phyloP scores from a whole-genome alignment of 2,797 vertebrate species.

The Lepidocolaptes lacrymiger region DNA sequence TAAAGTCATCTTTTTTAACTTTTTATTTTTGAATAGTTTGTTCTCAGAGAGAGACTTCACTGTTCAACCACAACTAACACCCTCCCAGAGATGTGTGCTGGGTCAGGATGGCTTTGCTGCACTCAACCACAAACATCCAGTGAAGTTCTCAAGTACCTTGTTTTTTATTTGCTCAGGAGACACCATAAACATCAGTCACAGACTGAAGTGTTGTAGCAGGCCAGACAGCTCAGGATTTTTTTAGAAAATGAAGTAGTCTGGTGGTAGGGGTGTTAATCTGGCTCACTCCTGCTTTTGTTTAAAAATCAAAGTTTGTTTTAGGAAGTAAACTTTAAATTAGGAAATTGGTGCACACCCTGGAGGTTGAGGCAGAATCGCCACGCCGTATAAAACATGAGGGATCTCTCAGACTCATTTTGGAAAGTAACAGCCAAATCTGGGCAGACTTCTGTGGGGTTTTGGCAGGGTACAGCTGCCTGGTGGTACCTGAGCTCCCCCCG shows the following conservation, averaged over 20 bases:
- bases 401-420: background rate
- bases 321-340: background rate
- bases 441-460: background rate
- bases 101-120: background rate
- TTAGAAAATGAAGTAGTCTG: background rate
- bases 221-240: background rate
- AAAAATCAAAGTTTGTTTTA: constrained; percentile 2
- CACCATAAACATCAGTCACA: background rate
- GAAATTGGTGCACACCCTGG: background rate
- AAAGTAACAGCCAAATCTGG: background rate
- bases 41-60: background rate
- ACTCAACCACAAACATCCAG: background rate
- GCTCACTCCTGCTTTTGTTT: background rate
- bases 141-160: background rate
- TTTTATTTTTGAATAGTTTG: background rate
- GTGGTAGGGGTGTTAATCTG: background rate
- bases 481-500: background rate
- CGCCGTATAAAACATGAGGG: background rate
- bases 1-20: constrained; percentile 8
- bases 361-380: background rate
- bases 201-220: background rate
- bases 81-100: background rate
- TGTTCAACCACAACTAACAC: background rate
- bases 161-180: background rate
- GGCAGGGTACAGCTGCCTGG: background rate